phyloP scores from a whole-genome alignment of 2,888 invertebrate genomes.

The Zygaena filipendulae region DNA sequence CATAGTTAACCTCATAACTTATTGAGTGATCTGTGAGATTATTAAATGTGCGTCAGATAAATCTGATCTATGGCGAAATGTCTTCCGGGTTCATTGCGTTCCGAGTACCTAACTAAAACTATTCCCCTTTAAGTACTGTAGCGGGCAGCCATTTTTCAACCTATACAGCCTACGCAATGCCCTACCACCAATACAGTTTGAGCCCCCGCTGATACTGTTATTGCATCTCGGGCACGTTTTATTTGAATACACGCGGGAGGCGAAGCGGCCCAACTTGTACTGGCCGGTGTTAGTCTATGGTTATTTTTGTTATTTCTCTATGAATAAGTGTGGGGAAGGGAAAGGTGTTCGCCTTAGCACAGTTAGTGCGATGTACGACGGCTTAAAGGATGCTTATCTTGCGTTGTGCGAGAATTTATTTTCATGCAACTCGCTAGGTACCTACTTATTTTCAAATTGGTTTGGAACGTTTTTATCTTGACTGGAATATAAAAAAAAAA shows the following conservation, averaged over 20 bases:
- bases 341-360: slow-evolving; percentile 67
- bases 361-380: slow-evolving; percentile 45
- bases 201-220: slow-evolving; percentile 22
- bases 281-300: slow-evolving; percentile 45
- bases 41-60: too few species aligned
- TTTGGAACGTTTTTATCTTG: too few species aligned
- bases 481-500: too few species aligned
- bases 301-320: slow-evolving; percentile 68
- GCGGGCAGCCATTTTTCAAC: slow-evolving; percentile 59
- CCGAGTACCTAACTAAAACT: too few species aligned
- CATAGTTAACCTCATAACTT: too few species aligned
- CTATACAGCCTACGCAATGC: slow-evolving; percentile 59
- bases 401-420: too few species aligned
- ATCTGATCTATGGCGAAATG: too few species aligned
- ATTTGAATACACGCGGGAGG: slow-evolving; percentile 15
- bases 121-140: slow-evolving; percentile 44
- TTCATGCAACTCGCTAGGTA: too few species aligned
- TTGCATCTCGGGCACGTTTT: not conserved
- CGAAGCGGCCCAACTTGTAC: slow-evolving; percentile 23
- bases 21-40: too few species aligned
- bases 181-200: slow-evolving; percentile 25
- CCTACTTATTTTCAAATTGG: too few species aligned
- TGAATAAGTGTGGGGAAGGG: slow-evolving; percentile 63
- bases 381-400: slow-evolving; percentile 35
- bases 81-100: slow-evolving; percentile 59